Conservation (phyloP, 2,888 invertebrate genomes). For the Priapulus caudatus region DNA sequence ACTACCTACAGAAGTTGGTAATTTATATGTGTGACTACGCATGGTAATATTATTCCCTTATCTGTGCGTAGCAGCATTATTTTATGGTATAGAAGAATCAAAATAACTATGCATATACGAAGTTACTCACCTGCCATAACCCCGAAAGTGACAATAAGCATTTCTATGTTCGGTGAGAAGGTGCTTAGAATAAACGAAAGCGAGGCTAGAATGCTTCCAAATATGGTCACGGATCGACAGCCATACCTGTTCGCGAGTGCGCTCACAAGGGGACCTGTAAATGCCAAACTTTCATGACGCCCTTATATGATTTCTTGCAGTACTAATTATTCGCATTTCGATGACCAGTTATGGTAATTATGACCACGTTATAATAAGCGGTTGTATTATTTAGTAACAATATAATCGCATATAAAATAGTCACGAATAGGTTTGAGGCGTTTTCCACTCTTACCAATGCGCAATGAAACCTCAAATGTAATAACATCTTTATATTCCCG, state of each 20-base stretch:
- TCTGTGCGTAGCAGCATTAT: too few relatives aligned
- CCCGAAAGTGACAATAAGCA: conserved; percentile 69
- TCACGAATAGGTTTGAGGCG: neutral
- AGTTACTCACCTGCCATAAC: conserved; percentile 66
- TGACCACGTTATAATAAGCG: neutral
- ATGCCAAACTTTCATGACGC: neutral
- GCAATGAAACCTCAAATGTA: too few relatives aligned
- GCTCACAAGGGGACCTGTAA: conserved; percentile 75
- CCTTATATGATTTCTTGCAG: neutral
- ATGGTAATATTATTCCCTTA: too few relatives aligned
- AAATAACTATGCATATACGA: too few relatives aligned
- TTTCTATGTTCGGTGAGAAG: conserved; percentile 64
- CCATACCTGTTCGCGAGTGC: conserved; percentile 87
- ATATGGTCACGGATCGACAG: conserved; percentile 71
- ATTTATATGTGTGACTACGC: too few relatives aligned
- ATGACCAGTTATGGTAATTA: neutral
- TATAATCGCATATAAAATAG: neutral
- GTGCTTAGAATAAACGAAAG: conserved; percentile 57
- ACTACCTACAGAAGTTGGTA: too few relatives aligned
- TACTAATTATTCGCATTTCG: neutral
- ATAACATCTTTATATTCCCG: too few relatives aligned
- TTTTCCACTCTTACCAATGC: neutral
- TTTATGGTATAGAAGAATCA: too few relatives aligned
- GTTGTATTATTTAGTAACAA: neutral
- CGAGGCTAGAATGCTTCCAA: conserved; percentile 61